These are phyloP conservation scores for Dynastes hyllus DNA, from an alignment of 2,888 invertebrate species.

Conservation along the genomic window DNA sequence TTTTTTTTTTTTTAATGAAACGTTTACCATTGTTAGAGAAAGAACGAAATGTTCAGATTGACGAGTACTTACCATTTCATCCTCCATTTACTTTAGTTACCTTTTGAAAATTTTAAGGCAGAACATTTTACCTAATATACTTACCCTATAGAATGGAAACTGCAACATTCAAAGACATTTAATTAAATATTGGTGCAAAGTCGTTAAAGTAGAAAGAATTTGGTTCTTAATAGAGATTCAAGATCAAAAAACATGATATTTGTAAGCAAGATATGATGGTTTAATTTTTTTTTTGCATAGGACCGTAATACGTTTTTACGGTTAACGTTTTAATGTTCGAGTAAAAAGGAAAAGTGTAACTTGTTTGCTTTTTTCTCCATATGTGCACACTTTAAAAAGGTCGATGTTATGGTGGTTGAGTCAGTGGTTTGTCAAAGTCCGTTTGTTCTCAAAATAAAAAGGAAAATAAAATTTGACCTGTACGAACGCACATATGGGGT, in stretches of 20 bases:
- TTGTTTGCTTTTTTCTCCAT: no score
- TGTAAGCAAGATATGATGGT: no score
- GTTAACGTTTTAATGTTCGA: background rate
- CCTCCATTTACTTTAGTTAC: background rate
- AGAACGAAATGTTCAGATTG: background rate
- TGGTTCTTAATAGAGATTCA: no score
- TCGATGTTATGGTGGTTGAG: no score
- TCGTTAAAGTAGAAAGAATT: conserved; percentile 21
- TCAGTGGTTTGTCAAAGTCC: no score
- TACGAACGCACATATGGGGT: no score
- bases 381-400: no score
- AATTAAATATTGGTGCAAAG: conserved; percentile 22
- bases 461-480: no score
- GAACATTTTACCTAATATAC: background rate
- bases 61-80: background rate
- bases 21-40: conserved; percentile 16
- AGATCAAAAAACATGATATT: no score
- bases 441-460: no score
- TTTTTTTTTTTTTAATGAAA: background rate
- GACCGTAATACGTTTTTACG: background rate
- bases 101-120: background rate
- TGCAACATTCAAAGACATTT: conserved; percentile 36
- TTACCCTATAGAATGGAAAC: conserved; percentile 20
- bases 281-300: no score
- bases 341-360: no score